Conservation (phyloP, 1,140 invertebrate species). For the Drosophila ohnishii region DNA sequence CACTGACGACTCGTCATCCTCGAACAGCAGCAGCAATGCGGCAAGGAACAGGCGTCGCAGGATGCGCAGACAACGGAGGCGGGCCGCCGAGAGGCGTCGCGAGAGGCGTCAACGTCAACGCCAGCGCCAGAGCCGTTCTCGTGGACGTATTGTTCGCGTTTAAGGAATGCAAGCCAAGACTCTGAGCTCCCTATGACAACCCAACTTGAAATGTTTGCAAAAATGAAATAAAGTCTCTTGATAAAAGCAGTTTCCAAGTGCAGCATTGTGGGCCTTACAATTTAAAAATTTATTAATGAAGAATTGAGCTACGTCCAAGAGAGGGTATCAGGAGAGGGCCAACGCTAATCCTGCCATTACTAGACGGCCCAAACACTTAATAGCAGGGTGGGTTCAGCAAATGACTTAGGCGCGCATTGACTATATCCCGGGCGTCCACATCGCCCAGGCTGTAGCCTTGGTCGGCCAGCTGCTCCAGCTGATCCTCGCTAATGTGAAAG, state of each 20-base stretch:
- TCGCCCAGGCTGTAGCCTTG: conserved; percentile 46
- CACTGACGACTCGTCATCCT: neutral
- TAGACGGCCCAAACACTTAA: conserved; percentile 7
- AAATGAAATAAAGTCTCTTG: neutral
- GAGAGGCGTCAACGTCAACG: neutral
- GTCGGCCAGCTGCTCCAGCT: conserved; percentile 19
- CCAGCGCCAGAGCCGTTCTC: neutral
- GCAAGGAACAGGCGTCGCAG: neutral
- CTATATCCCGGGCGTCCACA: conserved; percentile 17
- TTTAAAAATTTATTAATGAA: neutral
- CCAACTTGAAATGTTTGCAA: neutral
- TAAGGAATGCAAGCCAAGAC: neutral
- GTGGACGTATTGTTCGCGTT: neutral
- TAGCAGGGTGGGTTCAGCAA: conserved; percentile 61
- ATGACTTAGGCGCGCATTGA: conserved; percentile 35
- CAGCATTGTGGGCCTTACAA: neutral
- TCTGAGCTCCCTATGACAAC: neutral
- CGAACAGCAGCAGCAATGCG: neutral
- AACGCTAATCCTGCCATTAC: neutral
- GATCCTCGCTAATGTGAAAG: conserved; percentile 50
- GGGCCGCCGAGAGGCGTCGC: neutral
- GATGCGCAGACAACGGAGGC: neutral
- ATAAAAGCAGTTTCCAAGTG: neutral
- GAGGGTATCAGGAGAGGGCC: too few relatives aligned
- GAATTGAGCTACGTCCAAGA: too few relatives aligned